phyloP scores from a whole-genome alignment of 2,113 vertebrate genomes.

The Ursus arctos region DNA sequence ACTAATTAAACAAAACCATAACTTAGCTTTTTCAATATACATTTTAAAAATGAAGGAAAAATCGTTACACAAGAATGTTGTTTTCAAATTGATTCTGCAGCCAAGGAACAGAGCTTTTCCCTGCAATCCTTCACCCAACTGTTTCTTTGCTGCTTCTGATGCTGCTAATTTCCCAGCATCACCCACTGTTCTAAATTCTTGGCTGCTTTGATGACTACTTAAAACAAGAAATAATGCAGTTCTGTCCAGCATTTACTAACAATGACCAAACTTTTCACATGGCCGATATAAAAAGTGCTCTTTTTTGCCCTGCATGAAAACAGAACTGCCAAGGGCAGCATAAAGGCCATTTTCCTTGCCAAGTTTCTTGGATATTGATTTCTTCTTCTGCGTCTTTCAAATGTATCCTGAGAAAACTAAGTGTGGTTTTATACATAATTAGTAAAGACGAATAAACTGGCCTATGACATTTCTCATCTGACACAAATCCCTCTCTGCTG shows the following conservation, averaged over 20 bases:
- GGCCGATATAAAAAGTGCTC: not conserved
- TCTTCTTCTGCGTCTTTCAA: conserved; percentile 44
- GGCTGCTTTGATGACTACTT: conserved; percentile 33
- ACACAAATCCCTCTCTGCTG: not conserved
- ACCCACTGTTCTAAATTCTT: conserved; percentile 3
- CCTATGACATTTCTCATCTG: not conserved
- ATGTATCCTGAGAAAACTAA: not conserved
- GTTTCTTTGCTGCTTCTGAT: not conserved
- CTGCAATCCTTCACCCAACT: not conserved
- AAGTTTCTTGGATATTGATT: conserved; percentile 26
- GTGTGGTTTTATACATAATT: not conserved
- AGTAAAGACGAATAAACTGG: conserved; percentile 40
- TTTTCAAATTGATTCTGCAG: conserved; percentile 29
- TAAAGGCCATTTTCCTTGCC: not conserved
- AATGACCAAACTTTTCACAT: conserved; percentile 46
- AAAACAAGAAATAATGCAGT: conserved; percentile 17
- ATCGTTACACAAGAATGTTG: not conserved
- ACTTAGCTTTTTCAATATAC: conserved; percentile 49
- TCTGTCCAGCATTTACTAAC: conserved; percentile 33
- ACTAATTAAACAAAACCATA: conserved; percentile 60
- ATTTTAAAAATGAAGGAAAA: not conserved
- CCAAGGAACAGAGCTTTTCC: not conserved
- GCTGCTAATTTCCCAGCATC: not conserved
- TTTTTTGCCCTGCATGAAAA: not conserved
- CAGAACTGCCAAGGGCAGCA: not conserved